Base-by-base conservation (phyloP, 2,113 vertebrate species). In the Phrynocephalus versicolor region DNA sequence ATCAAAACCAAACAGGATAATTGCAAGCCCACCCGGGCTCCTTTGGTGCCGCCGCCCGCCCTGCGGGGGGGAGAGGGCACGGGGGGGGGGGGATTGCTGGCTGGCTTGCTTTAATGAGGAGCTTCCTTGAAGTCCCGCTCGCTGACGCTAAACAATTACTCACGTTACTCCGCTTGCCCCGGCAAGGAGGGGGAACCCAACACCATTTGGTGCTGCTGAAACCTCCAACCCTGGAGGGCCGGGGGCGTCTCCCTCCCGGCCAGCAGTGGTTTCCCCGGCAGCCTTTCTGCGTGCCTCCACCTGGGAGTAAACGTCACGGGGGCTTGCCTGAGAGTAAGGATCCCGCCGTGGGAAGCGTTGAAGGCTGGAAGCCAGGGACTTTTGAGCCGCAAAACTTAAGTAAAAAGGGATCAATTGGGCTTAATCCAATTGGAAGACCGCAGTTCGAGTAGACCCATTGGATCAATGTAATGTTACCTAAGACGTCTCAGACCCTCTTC, bases 1-100 rank as follows among this genome's bases (percentile, higher is more conserved):
- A 95, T 94, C 91, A 90, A 96, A 95, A 84, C 89, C 94, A 96
- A 97, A 95, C 90, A 95, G 79, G 88, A 92, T 91, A 94, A 95
- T 94, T 92, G 93, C 93, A 94, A 96, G 92, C 92, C 94, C 89
- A 92, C 89, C 37, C 88, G 90, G 67, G 83, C 90, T 89, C 88
- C 90, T 91, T 74, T 37, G 88, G 82, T 67, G 81, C 12, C 91
- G 89, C 89, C 37, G 71, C n/a, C 82, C 89, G 92, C 92, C 19
- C 6, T 90, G 90, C 8, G 21, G 55, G 2, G 21, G 0, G 33
- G n/a, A n/a, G n/a, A n/a, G n/a, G n/a, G n/a, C n/a, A n/a, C n/a
- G n/a, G n/a, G n/a, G n/a, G 30, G n/a, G 25, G 6, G 10, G 6
- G 27, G 94, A 89, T 76, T 91, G 93, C n/a, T 94, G 94, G 94